Conservation (phyloP, 2,888 invertebrate species). For the Molorchus minor region DNA sequence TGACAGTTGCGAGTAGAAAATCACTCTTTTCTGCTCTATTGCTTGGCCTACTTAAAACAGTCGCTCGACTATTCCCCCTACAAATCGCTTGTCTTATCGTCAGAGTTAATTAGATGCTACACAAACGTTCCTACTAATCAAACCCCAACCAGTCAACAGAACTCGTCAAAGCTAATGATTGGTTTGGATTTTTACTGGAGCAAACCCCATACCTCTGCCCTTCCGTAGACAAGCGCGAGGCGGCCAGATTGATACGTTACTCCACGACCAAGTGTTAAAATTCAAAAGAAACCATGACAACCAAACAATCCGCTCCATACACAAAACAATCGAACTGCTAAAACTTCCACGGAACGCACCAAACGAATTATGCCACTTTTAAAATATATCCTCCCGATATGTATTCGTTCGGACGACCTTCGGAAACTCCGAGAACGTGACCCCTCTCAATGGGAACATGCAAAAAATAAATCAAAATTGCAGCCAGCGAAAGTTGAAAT, state of each 20-base stretch:
- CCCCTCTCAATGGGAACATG: conserved; percentile 13
- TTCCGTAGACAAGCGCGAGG: not conserved
- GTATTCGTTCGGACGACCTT: conserved; percentile 19
- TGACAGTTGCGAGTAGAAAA: too few relatives aligned
- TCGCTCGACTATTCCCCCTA: too few relatives aligned
- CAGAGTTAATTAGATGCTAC: too few relatives aligned
- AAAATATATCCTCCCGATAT: too few relatives aligned
- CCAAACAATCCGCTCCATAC: conserved; percentile 36
- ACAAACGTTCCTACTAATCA: too few relatives aligned
- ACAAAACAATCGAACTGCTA: conserved; percentile 39
- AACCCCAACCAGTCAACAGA: too few relatives aligned
- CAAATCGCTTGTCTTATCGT: too few relatives aligned
- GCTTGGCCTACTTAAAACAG: too few relatives aligned
- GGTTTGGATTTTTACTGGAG: too few relatives aligned
- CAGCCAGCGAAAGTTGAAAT: conserved; percentile 59
- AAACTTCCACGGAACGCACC: conserved; percentile 23
- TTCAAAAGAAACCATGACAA: conserved; percentile 44
- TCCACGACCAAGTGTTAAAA: conserved; percentile 23
- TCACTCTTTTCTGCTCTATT: too few relatives aligned
- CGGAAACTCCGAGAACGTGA: conserved; percentile 6
- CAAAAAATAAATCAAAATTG: conserved; percentile 50
- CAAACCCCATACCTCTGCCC: too few relatives aligned
- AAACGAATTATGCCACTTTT: conserved; percentile 2
- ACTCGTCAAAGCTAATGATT: too few relatives aligned
- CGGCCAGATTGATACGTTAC: conserved; percentile 14